Percentiles rank a stretch among this genome's conserved stretches.
Conservation (phyloP, 2,113 vertebrate species). For the Pao palembangensis region DNA sequence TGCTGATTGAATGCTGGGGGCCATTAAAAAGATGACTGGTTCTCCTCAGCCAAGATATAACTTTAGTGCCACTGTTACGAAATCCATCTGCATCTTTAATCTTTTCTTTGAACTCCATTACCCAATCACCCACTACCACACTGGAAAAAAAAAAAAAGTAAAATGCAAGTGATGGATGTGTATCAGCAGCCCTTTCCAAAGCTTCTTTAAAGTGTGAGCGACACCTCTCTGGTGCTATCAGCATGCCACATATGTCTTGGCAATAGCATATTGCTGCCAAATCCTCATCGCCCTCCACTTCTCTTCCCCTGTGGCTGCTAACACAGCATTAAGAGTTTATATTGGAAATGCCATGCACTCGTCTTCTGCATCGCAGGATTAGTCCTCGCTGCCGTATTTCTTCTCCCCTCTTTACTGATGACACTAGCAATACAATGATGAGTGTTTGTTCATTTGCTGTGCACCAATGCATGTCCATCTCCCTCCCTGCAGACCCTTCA, state of each 20-base stretch:
- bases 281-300: constrained; percentile 47
- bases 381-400: constrained; percentile 51
- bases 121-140: constrained; percentile 26
- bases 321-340: constrained; percentile 63
- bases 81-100: constrained; percentile 38
- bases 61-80: constrained; percentile 11
- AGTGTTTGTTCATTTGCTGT: constrained; percentile 69
- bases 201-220: constrained; percentile 55
- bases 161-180: constrained; percentile 52
- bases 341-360: constrained; percentile 48
- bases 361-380: constrained; percentile 53
- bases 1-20: constrained; percentile 19
- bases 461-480: constrained; percentile 62
- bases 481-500: constrained; percentile 26
- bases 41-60: constrained; percentile 12
- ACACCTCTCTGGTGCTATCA: constrained; percentile 64
- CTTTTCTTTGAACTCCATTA: constrained; percentile 39
- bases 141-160: neutral
- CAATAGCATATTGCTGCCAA: constrained; percentile 66
- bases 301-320: constrained; percentile 56
- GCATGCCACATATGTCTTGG: constrained; percentile 72
- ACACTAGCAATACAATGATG: constrained; percentile 66
- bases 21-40: constrained; percentile 29
- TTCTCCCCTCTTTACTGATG: constrained; percentile 61
- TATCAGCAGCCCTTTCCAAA: constrained; percentile 50